Evolutionary conservation across 2,797 vertebrate genomes (phyloP), one percentile per base, ranked within the genome.

Genomic region (Leucoraja ocellata): DNA sequence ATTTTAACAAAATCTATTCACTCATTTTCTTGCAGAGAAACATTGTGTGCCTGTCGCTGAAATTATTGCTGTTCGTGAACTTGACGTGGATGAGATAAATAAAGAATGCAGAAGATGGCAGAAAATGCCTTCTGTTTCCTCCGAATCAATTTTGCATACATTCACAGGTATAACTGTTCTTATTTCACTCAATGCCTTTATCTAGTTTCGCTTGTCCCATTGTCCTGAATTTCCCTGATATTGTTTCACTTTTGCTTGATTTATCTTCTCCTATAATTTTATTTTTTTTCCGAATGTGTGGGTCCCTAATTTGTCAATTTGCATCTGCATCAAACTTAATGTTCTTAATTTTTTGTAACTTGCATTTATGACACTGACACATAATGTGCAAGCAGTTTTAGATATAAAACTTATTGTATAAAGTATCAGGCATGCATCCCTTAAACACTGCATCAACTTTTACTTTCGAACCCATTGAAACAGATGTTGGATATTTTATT

Each of bases 11-110:
- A 73, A 39, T 2, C 10, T 28, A 1, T 0, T 77, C 21, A 79
- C 94, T 36, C 95, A 39, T 94, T 94, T 94, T 95, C 73, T 94
- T 96, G 93, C 96, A 95, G 96, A 94, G 93, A 94, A 94, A 93
- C 95, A 94, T 84, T 95, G 94, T 0, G 96, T 98, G 92, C 97
- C 96, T 0, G 94, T 97, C 93, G 96, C 96, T 1, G 98, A 99
- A 95, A 98, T 99, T 73, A 96, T 99, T 94, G 95, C 97, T 0
- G 97, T 98, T 32, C 95, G 95, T 94, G 97, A 98, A 95, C 95
- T 95, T 0, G 96, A 97, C 25, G 86, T 94, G 0, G 95, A 94
- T 3, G 93, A 95, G 93, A 96, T 95, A 1, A 94, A 93, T 5
- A 91, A 91, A 79, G 93, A 95, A 93, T 94, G 94, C 86, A 97